Evolutionary conservation across 2,888 invertebrate genomes (phyloP), one percentile per base, ranked within the genome.

Genomic region (Rhingia rostrata): DNA sequence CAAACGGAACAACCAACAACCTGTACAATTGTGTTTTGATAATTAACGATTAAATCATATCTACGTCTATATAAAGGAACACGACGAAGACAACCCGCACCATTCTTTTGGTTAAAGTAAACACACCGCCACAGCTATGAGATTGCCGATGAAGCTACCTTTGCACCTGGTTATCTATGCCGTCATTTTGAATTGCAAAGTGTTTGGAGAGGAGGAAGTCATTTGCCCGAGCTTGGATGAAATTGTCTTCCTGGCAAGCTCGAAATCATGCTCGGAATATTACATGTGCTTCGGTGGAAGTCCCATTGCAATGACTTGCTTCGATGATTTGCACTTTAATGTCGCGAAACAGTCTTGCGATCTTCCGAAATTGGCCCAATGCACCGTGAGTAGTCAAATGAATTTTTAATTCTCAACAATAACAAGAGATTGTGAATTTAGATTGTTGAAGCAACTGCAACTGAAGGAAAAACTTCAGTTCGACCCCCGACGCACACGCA

Each of bases 61-160:
- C 22, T 22, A 22, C 22, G 22, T 22, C 22, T 22, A 22, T 22
- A 22, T 22, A 22, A 22, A 22, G 22, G 22, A 22, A 22, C 22
- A 22, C 22, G 22, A 22, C 22, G 22, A 22, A 22, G 22, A 22
- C 22, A 22, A 22, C 22, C 22, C 22, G 22, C 22, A 12, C 5
- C 39, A 37, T 45, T n/a, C n/a, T 35, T 9, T 35, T 22, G 9
- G 22, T 22, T 22, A 35, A 33, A 30, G 39, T 10, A 10, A 4
- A 30, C 37, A 37, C 43, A 43, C n/a, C 22, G 12, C 10, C 4
- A n/a, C 10, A 14, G 43, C 30, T 30, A 83, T 83, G 83, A 22
- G 1, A 22, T 1, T 64, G 9, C 37, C 56, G 0, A 33, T 9
- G 32, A 58, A 51, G 45, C 39, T 83, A 7, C 4, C 30, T 35